A percentile compares a stretch with the other conserved stretches of the same genome.
phyloP scores from a whole-genome alignment of 1,140 invertebrate species.

The Trissolcus basalis region DNA sequence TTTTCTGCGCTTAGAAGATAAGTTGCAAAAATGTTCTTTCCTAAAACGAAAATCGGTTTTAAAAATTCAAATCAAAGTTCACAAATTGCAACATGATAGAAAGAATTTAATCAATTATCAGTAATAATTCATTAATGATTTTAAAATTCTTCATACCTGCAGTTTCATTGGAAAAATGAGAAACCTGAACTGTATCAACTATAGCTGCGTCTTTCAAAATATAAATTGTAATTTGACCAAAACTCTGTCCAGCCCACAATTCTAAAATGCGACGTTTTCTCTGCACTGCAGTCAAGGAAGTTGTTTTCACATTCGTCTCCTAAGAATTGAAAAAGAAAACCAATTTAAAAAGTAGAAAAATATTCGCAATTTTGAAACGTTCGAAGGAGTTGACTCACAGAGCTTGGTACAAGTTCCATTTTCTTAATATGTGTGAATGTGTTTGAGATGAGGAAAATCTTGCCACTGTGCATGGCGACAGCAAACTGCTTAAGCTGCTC shows the following conservation, averaged over 20 bases:
- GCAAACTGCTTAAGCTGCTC: constrained; percentile 82
- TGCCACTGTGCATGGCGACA: constrained; percentile 83
- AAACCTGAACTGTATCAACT: constrained; percentile 63
- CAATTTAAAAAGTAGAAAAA: no score
- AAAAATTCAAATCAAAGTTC: neutral
- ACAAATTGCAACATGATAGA: no score
- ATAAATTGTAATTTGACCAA: constrained; percentile 85
- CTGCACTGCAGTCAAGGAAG: constrained; percentile 69
- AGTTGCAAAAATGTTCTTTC: constrained; percentile 71
- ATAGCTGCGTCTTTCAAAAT: constrained; percentile 74
- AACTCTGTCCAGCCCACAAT: constrained; percentile 85
- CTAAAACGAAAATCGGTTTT: constrained; percentile 20
- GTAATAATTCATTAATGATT: no score
- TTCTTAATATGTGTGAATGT: constrained; percentile 72
- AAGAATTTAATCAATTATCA: no score
- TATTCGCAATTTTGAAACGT: no score
- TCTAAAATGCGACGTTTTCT: constrained; percentile 68
- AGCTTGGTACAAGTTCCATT: constrained; percentile 62
- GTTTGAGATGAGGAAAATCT: constrained; percentile 81
- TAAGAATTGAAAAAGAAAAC: constrained; percentile 3
- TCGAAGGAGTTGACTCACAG: constrained; percentile 38
- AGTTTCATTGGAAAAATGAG: constrained; percentile 60
- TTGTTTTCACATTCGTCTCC: constrained; percentile 67
- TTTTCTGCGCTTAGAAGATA: constrained; percentile 74
- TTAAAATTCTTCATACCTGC: constrained; percentile 48